Evolutionary conservation across 2,888 invertebrate species (phyloP).

Genomic region (Bhutanitis thaidina): DNA sequence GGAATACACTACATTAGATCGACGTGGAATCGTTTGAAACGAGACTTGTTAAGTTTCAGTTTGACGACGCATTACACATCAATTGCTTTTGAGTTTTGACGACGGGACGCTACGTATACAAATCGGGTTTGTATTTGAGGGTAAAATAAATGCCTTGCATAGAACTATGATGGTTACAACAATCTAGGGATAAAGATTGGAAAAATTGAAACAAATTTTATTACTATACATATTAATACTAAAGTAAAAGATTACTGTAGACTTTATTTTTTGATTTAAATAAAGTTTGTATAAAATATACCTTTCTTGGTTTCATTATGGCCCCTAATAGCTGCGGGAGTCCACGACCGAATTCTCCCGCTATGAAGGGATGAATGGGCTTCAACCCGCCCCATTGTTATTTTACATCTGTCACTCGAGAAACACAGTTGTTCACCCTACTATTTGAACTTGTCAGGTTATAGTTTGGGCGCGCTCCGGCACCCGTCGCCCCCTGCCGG

Average conservation of each 20-base stretch:
- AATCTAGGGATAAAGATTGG: slow-evolving; percentile 20
- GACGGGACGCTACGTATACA: neutral
- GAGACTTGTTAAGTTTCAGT: neutral
- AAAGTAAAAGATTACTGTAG: slow-evolving; percentile 71
- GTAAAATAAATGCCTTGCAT: slow-evolving; percentile 25
- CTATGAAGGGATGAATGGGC: neutral
- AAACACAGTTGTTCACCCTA: slow-evolving; percentile 48
- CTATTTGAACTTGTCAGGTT: slow-evolving; percentile 56
- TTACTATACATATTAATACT: slow-evolving; percentile 67
- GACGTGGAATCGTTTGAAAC: neutral
- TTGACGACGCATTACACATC: neutral
- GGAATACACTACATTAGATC: neutral
- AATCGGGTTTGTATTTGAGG: slow-evolving; percentile 30
- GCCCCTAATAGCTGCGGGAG: neutral
- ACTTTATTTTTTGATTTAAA: slow-evolving; percentile 80
- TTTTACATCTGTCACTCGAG: slow-evolving; percentile 43
- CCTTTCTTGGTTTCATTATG: slow-evolving; percentile 28
- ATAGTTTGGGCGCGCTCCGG: slow-evolving; percentile 10
- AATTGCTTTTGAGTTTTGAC: neutral
- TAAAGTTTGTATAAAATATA: slow-evolving; percentile 77
- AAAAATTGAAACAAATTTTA: slow-evolving; percentile 62
- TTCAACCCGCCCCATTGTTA: slow-evolving; percentile 47
- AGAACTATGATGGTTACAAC: neutral
- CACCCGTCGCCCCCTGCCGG: neutral
- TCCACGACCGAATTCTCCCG: neutral